Base-by-base conservation (phyloP, 2,888 invertebrate species). In the Taphrorychus bicolor region DNA sequence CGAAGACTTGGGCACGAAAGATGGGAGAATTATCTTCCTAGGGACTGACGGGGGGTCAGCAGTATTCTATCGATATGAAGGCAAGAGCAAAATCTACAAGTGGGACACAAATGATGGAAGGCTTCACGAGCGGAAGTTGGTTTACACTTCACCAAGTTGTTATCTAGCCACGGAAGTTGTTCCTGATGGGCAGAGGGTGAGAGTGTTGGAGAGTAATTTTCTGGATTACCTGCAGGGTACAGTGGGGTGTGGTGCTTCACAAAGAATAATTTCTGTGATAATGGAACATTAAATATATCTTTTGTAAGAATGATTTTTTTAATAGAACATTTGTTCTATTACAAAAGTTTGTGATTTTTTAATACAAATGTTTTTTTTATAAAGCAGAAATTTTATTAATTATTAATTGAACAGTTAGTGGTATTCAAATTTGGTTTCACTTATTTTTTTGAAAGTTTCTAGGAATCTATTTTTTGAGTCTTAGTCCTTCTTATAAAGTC, bases 121-220 rank as follows among this genome's bases (percentile, higher is more conserved):
- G 0, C 85, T 86, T 59, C 85, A 85, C 0, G 81, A 83, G 59
- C 87, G 89, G 78, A 84, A 82, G 62, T 75, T 82, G 21, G 83
- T 85, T 51, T 87, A 88, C 77, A 84, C 87, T 75, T 76, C 85
- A 45, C 81, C 87, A 70, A 87, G 88, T 4, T 86, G 88, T 73
- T 84, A 83, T 23, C 79, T 89, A 51, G 84, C 88, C 24, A 89
- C 89, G 0, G 87, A 87, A 73, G 88, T 85, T 1, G 81, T 87
- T 22, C 85, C 87, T 0, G 88, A 87, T 5, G 83, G 83, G 22
- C 73, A 74, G 17, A 54, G 32, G 7, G 87, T 89, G 85, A 87
- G 89, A 87, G 85, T 85, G 9, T 79, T 89, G 71, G 89, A 89
- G 76, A 87, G 87, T 73, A 89, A 89, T 78, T 88, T 89, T 83